A percentile compares a stretch with the other conserved stretches of the same genome.
phyloP scores from a whole-genome alignment of 2,888 invertebrate genomes.

The Cantharis flavilabris region DNA sequence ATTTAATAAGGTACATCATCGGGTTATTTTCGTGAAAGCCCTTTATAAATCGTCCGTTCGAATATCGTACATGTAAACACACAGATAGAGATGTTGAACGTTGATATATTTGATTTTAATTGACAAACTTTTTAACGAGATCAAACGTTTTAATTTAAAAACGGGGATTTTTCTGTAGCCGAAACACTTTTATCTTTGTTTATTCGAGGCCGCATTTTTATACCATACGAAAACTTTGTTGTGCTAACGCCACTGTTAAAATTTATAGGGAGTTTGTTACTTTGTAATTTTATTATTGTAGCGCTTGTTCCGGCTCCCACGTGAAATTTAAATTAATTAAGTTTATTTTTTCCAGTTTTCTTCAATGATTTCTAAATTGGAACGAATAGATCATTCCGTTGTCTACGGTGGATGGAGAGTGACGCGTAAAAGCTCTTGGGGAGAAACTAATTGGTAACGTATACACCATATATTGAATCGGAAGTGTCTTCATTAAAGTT shows the following conservation, averaged over 20 bases:
- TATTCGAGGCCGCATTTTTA: background rate
- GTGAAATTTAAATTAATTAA: conserved; percentile 2
- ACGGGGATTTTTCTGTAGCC: background rate
- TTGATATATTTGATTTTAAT: background rate
- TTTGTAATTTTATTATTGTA: background rate
- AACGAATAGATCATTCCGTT: background rate
- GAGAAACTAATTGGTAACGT: background rate
- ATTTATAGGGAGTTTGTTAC: conserved; percentile 6
- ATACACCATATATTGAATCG: background rate
- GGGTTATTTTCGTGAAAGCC: background rate
- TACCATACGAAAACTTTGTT: background rate
- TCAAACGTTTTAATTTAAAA: background rate
- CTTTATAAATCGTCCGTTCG: background rate
- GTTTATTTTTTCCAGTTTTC: background rate
- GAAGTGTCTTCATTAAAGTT: conserved; percentile 23
- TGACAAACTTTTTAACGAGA: background rate
- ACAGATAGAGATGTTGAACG: background rate
- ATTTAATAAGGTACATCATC: background rate
- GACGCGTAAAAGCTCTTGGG: background rate
- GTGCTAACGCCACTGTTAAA: background rate
- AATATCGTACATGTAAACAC: background rate
- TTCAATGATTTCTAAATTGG: background rate
- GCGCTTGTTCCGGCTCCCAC: conserved; percentile 2
- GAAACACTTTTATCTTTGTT: background rate
- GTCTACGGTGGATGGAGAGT: background rate